Base-by-base conservation (phyloP, 2,113 vertebrate genomes). In the Entosphenus tridentatus region DNA sequence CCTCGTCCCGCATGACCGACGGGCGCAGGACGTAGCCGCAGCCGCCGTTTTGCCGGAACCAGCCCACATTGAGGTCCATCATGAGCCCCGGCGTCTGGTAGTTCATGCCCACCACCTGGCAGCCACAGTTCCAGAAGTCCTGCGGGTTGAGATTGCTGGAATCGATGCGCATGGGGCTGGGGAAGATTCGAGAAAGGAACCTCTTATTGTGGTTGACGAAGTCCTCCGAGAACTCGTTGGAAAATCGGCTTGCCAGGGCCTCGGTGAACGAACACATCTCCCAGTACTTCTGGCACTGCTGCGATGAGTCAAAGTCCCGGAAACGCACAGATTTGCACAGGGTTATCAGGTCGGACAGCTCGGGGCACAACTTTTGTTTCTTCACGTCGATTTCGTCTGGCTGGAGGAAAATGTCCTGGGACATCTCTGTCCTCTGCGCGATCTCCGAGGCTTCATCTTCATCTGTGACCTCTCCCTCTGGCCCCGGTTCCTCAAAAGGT, bases 71-170 rank as follows among this genome's bases (percentile, higher is more conserved):
- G 14, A 96, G 82, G 77, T 96, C 93, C 82, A 95, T 83, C 93
- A 95, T 96, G 68, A 89, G 92, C 1, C 93, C 92, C 0, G 89
- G 87, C 1, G 92, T 96, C 81, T 98, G 93, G 71, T 88, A 91
- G 80, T 96, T 96, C 81, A 98, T 86, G 12, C 89, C 87, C 75
- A 96, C 89, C 12, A 96, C 83, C 77, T 98, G 93, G 74, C 93
- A 88, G 69, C 93, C 93, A 70, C 93, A 89, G 17, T 95, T 95
- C 93, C 93, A 98, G 76, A 89, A 96, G 71, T 89, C 89, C 74
- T 95, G 91, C 1, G 93, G 93, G 76, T 96, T 96, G 72, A 89
- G 77, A 77, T 98, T 98, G 77, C 92, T 95, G 58, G 93, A 98
- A 74, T 96, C 92, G 70, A 93, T 86, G 12, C 93, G 81, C 78